phyloP scores from a whole-genome alignment of 1,140 invertebrate species.

The Drosophila neocordata region DNA sequence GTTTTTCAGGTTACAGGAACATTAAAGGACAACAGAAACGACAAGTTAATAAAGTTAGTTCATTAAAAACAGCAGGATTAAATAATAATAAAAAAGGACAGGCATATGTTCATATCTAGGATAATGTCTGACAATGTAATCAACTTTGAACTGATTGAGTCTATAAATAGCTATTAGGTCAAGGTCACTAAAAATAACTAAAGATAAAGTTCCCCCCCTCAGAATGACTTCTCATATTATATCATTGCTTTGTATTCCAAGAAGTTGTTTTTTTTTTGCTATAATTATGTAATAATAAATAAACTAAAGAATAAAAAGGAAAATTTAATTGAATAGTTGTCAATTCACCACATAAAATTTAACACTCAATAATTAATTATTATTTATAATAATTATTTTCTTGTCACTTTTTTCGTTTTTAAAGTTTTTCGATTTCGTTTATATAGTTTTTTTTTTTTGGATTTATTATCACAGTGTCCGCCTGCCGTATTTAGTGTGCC shows the following conservation, averaged over 20 bases:
- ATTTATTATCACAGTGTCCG: constrained; percentile 21
- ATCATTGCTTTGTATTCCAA: constrained; percentile 14
- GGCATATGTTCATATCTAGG: too few species aligned
- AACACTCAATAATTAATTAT: too few species aligned
- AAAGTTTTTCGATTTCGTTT: constrained; percentile 8
- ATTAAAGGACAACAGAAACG: constrained; percentile 8
- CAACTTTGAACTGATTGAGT: constrained; percentile 36
- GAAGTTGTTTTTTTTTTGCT: neutral
- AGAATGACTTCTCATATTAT: neutral
- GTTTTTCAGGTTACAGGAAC: constrained; percentile 40
- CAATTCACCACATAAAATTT: too few species aligned
- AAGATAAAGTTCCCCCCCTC: constrained; percentile 21
- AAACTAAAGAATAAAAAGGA: neutral
- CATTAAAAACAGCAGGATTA: constrained; percentile 35
- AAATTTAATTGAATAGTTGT: too few species aligned
- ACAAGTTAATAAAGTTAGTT: constrained; percentile 69
- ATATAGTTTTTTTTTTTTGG: neutral
- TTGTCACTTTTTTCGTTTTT: neutral
- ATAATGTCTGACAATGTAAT: neutral
- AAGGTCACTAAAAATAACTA: constrained; percentile 60
- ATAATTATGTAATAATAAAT: constrained; percentile 37
- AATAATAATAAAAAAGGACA: constrained; percentile 24
- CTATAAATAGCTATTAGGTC: constrained; percentile 71
- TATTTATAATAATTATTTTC: too few species aligned
- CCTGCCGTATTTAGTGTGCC: constrained; percentile 22